Conservation (phyloP, 2,113 vertebrate species). For the Proteles cristata region DNA sequence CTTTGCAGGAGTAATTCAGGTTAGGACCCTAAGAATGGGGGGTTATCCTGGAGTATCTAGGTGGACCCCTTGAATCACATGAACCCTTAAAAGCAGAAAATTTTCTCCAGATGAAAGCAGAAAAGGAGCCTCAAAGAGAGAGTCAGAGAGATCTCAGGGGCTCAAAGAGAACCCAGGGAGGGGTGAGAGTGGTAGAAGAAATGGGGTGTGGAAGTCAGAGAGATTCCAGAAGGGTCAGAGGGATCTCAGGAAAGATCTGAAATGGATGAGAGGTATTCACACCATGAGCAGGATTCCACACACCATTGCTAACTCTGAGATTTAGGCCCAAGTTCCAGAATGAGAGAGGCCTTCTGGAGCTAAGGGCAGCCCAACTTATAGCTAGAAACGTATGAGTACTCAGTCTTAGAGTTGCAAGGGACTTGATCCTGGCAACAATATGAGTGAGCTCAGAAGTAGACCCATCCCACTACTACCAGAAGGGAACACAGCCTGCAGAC, state of each 20-base stretch:
- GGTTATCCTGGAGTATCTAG: neutral
- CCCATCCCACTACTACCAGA: neutral
- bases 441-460: neutral
- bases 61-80: neutral
- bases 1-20: neutral
- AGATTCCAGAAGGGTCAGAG: neutral
- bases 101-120: neutral
- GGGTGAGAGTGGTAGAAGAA: neutral
- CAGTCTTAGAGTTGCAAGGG: neutral
- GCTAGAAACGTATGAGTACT: neutral
- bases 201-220: neutral
- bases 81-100: neutral
- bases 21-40: neutral
- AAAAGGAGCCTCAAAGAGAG: neutral
- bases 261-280: neutral
- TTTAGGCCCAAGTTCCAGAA: neutral
- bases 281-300: neutral
- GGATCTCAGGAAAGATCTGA: neutral
- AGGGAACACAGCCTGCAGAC: neutral
- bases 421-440: neutral
- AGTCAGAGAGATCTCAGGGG: neutral
- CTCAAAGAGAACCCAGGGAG: neutral
- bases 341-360: neutral
- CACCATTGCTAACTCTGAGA: neutral
- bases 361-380: neutral